Evolutionary conservation across 2,113 vertebrate species (phyloP), one percentile per base, ranked within the genome.

Genomic region (Ceuthmochares aereus): DNA sequence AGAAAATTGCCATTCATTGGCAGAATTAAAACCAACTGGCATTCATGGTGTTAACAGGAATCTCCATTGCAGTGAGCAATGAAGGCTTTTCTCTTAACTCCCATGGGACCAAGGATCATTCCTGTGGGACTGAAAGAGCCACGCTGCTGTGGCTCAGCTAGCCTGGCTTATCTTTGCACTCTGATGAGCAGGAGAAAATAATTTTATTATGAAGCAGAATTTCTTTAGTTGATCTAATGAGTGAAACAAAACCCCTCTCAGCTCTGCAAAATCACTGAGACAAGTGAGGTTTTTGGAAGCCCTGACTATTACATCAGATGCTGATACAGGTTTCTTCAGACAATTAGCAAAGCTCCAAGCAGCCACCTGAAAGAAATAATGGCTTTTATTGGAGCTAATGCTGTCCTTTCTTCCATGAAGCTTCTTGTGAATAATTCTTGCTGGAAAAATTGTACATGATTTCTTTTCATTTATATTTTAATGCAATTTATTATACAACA

Each of bases 391-490:
- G 51, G 66, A 90, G 66, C 63, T 95, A 92, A 92, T 75, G 34
- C 83, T 87, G 64, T 68, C 3, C 18, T 89, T 93, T 95, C 87
- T 97, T 95, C 89, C 76, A 87, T 54, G 26, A 84, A 84, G 82
- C 62, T 93, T 87, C 93, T 95, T 91, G 85, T 96, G 91, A 95
- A 93, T 96, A 92, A 96, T 94, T 96, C 91, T 94, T 93, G 93
- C 83, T 85, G 58, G 87, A 96, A 95, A 95, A 96, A 94, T 77
- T 92, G 87, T 94, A 92, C 94, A 92, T 56, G 32, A 90, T 96
- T 97, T 96, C 94, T 91, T 96, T 97, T 96, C 85, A 97, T 97
- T 96, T 97, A 95, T 97, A 96, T 96, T 96, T 97, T 95, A 97
- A 96, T 95, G 86, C 80, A 92, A 94, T 96, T 96, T 96, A 96